Base-by-base conservation (phyloP, 2,888 invertebrate species). In the Torymus texanus region DNA sequence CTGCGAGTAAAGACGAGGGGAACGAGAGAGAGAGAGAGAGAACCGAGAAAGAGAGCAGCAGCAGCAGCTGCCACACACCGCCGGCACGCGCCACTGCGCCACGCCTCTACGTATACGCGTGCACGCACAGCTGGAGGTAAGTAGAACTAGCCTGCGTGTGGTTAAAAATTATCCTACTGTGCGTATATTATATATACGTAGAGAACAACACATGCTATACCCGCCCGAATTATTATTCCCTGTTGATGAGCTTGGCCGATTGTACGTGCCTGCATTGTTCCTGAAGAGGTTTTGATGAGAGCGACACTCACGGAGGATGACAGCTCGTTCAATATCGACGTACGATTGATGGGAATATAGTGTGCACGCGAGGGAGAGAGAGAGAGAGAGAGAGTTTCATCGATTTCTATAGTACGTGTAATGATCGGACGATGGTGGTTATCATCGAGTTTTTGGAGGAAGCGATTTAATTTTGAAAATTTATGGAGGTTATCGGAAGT, bases 41-140 rank as follows among this genome's bases (percentile, higher is more conserved):
- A 59, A 16, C 14, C 16, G 16, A 59, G 65, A 53, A 71, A 59
- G 62, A 41, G 65, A 55, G 68, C 62, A 80, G 66, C 29, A 72
- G 65, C 51, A 58, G 61, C 71, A 24, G 53, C 61, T 41, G 41
- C 41, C 41, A 41, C 41, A 41, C 0, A 41, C 8, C 41, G 41
- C 41, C 72, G 82, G 79, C 72, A 72, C 73, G 78, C 78, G 82
- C 78, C 74, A 82, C 82, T 83, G 83, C 82, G 83, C 82, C 83
- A 84, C 83, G 83, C 61, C 58, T 16, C 13, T 29, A 16, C 41
- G 14, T 21, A 21, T 21, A 13, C 41, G n/a, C n/a, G 50, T 55
- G 21, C 16, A 14, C 58, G 58, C 53, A 51, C 76, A 79, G 71
- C 61, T 79, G 75, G 68, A 65, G 55, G 51, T 8, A 41, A 53